Percentiles rank a stretch among this genome's conserved stretches.
Conservation (phyloP, 2,113 vertebrate species). For the Lasiurus cinereus region DNA sequence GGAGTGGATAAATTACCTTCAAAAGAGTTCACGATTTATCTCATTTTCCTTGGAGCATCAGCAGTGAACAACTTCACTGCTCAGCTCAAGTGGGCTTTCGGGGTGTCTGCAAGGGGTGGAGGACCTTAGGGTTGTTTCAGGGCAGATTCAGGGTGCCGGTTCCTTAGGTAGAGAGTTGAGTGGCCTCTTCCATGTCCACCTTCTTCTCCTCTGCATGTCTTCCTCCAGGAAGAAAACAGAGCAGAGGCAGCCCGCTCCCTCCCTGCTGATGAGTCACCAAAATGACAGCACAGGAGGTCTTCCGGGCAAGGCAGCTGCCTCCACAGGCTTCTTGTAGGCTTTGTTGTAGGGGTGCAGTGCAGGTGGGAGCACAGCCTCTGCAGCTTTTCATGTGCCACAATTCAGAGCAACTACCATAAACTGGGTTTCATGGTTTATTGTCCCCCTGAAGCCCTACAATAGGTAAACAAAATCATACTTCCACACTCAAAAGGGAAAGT, state of each 20-base stretch:
- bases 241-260: slow-evolving; percentile 40
- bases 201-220: slow-evolving; percentile 3
- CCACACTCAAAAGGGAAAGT: background rate
- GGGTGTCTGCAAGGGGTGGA: background rate
- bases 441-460: background rate
- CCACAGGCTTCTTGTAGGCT: slow-evolving; percentile 80
- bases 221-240: slow-evolving; percentile 26
- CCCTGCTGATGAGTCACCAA: slow-evolving; percentile 70
- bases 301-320: slow-evolving; percentile 77
- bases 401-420: slow-evolving; percentile 86
- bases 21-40: slow-evolving; percentile 65
- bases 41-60: background rate
- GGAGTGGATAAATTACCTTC: background rate
- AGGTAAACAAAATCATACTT: slow-evolving; percentile 73
- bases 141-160: background rate
- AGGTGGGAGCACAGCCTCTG: slow-evolving; percentile 82
- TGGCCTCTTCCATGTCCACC: background rate
- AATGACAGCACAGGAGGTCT: slow-evolving; percentile 81
- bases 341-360: slow-evolving; percentile 73
- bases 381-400: slow-evolving; percentile 53
- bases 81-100: background rate
- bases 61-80: slow-evolving; percentile 53
- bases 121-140: background rate
- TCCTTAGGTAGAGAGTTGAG: background rate
- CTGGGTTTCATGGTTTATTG: slow-evolving; percentile 85